These are phyloP conservation scores for Parnassius glacialis DNA, from an alignment of 2,888 invertebrate species.

Conservation along the genomic window DNA sequence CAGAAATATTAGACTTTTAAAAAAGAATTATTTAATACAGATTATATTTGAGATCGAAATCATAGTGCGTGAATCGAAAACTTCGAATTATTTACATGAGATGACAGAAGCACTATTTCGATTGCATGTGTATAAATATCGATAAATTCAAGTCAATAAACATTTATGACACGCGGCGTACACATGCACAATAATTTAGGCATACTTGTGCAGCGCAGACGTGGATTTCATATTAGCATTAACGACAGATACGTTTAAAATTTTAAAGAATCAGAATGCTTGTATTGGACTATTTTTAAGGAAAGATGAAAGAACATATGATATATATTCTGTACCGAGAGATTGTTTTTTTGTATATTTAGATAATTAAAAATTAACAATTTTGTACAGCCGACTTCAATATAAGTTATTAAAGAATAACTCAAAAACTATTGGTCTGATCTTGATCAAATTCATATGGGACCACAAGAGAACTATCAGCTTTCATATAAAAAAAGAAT, in stretches of 20 bases:
- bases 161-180: conserved; percentile 36
- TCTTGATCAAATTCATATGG: too few relatives aligned
- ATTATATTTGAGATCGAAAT: conserved; percentile 33
- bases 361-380: too few relatives aligned
- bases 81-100: conserved; percentile 59
- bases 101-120: conserved; percentile 39
- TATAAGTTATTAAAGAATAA: too few relatives aligned
- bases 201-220: too few relatives aligned
- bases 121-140: conserved; percentile 47
- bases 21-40: conserved; percentile 42
- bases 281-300: background rate
- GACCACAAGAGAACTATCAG: too few relatives aligned
- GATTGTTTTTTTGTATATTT: too few relatives aligned
- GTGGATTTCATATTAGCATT: background rate
- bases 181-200: background rate
- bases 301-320: too few relatives aligned
- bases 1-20: conserved; percentile 56
- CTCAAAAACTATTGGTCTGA: too few relatives aligned
- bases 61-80: conserved; percentile 34
- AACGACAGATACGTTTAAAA: background rate
- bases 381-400: too few relatives aligned
- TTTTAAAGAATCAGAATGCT: background rate
- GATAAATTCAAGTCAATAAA: conserved; percentile 50
- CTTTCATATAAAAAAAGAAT: too few relatives aligned
- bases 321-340: too few relatives aligned